Base-by-base conservation (phyloP, 1,140 invertebrate genomes). In the Tyrophagus putrescentiae region DNA sequence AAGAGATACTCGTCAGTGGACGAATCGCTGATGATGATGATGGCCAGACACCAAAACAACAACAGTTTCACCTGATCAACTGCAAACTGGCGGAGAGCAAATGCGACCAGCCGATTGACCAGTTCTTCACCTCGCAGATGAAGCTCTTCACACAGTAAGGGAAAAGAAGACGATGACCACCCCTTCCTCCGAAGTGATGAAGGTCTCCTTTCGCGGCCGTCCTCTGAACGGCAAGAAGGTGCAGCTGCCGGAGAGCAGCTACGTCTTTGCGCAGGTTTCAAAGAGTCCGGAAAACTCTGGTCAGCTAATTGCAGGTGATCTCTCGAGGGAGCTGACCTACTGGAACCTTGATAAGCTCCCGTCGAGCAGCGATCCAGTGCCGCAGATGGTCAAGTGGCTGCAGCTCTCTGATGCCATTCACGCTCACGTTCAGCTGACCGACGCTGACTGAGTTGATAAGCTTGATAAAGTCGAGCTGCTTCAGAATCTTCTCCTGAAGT, bases 331-430 rank as follows among this genome's bases (percentile, higher is more conserved):
- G 36, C 29, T 28, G 16, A 23, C 18, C 50, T 45, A 42, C 25
- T 59, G 57, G 57, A 59, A 59, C 50, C 34, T 59, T 28, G 57
- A 59, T 28, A 59, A 59, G 34, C n/a, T 29, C 32, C 41, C 57
- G 3, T 59, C 57, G 9, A 23, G 28, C 21, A 59, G 1, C n/a
- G 57, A 59, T 59, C 23, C 57, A 27, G 18, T 59, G 21, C 57
- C 57, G 21, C 36, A 59, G 50, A 21, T 29, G 7, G 5, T 59
- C 9, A 9, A 59, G 31, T 59, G 57, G 57, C 18, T 59, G 13
- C 16, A 59, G 18, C 13, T 59, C n/a, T 42, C 57, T 11, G 2
- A 31, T 44, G 41, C 28, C 5, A 59, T 59, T 59, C 57, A 59
- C 34, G 28, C 57, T 13, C 41, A 54, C 39, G 52, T 54, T 31